phyloP scores from a whole-genome alignment of 2,797 vertebrate genomes.

The Sciurus vulgaris region DNA sequence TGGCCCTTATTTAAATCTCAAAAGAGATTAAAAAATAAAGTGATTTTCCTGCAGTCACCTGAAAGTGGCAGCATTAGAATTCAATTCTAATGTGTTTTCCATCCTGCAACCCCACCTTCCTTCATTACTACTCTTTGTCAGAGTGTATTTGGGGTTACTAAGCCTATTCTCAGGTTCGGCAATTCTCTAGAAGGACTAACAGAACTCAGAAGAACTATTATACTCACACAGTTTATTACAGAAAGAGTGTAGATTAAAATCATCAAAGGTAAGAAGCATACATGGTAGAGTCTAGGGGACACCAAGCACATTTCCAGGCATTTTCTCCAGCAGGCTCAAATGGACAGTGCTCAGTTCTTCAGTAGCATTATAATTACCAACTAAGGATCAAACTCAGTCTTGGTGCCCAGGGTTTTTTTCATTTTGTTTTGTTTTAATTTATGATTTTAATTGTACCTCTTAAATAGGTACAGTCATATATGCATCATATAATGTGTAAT shows the following conservation, averaged over 20 bases:
- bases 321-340: neutral
- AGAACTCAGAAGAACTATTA: neutral
- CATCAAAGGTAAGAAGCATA: neutral
- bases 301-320: neutral
- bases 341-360: neutral
- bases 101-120: neutral
- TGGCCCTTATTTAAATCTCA: neutral
- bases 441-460: neutral
- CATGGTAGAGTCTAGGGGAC: neutral
- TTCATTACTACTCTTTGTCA: neutral
- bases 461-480: neutral
- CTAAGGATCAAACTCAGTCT: neutral
- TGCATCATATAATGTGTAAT: neutral
- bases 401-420: neutral
- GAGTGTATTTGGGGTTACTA: accelerated
- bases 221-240: neutral
- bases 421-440: neutral
- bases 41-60: neutral
- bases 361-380: neutral
- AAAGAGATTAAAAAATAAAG: neutral
- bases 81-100: neutral
- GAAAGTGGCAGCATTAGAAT: neutral
- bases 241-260: neutral
- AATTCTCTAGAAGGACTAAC: neutral
- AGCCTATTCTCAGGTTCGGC: neutral